phyloP scores from a whole-genome alignment of 2,797 vertebrate species.

The Gymnoscopelus microlampas region DNA sequence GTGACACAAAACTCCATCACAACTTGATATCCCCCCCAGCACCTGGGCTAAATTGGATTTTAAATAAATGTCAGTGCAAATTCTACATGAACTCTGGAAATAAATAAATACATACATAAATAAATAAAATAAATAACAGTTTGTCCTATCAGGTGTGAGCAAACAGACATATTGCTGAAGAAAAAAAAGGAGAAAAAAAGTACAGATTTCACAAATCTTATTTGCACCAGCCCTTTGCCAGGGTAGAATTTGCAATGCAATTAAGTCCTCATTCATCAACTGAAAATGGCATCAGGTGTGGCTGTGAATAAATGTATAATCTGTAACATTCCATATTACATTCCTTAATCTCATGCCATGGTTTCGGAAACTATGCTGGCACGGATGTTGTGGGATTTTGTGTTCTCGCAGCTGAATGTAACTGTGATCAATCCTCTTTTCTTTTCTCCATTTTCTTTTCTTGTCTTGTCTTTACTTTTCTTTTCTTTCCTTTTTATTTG shows the following conservation, averaged over 20 bases:
- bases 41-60: conserved; percentile 84
- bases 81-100: conserved; percentile 70
- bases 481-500: too few species aligned
- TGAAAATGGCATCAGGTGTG: conserved; percentile 24
- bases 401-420: too few species aligned
- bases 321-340: too few species aligned
- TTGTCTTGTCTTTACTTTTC: too few species aligned
- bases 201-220: conserved; percentile 41
- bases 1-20: conserved; percentile 81
- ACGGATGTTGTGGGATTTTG: too few species aligned
- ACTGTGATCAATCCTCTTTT: too few species aligned
- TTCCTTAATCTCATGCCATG: too few species aligned
- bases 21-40: conserved; percentile 74
- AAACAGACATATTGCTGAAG: conserved; percentile 24
- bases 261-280: conserved; percentile 3
- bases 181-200: not conserved
- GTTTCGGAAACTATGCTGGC: too few species aligned
- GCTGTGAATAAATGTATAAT: too few species aligned
- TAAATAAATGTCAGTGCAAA: conserved; percentile 83
- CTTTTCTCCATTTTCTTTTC: too few species aligned
- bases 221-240: conserved; percentile 12
- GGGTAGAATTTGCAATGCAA: not conserved
- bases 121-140: conserved; percentile 35
- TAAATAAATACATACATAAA: conserved; percentile 2
- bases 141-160: conserved; percentile 41